Base-by-base conservation (phyloP, 2,888 invertebrate species). In the Adelognathus sp. region DNA sequence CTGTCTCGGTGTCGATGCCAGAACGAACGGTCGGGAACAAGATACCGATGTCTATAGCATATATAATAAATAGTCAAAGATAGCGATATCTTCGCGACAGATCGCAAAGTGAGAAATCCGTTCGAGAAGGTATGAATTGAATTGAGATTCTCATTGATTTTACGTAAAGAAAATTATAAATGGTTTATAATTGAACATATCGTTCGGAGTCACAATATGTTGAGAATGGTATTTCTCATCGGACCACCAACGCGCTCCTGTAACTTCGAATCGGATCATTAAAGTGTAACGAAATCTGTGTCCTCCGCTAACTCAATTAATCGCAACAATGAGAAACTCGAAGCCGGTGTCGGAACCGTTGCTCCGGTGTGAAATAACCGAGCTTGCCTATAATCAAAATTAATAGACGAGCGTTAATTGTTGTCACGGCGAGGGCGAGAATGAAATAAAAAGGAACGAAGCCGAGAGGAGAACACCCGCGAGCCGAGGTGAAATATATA, bases 331-430 rank as follows among this genome's bases (percentile, higher is more conserved):
- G 3, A 16, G 21, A 58, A 58, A 69, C 18, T 36, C 14, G 41
- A 58, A 31, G 33, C 56, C 33, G 50, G 9, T n/a, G 11, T 36
- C 14, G 41, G 46, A 31, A 46, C 56, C 33, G 50, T 24, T n/a
- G 11, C 24, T 41, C 21, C 4, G 29, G 0, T 6, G 21, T 21
- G 3, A 41, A 56, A 67, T 58, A 29, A 31, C 11, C 29, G 18
- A 33, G 29, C 33, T 46, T 29, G 2, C 24, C 7, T 14, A 29
- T 56, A 56, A 67, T 56, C 54, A 67, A 16, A 54, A 67, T 67
- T 56, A 66, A 66, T 66, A 52, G 21, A 16, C 27, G 52, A 66
- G 36, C 24, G 66, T 66, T 66, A 24, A 36, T 66, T 66, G 31
- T 66, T 52, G 52, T 52, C 52, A 33, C 16, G 50, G 11, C n/a